Conservation (phyloP, 2,113 vertebrate species). For the Lepus americanus region DNA sequence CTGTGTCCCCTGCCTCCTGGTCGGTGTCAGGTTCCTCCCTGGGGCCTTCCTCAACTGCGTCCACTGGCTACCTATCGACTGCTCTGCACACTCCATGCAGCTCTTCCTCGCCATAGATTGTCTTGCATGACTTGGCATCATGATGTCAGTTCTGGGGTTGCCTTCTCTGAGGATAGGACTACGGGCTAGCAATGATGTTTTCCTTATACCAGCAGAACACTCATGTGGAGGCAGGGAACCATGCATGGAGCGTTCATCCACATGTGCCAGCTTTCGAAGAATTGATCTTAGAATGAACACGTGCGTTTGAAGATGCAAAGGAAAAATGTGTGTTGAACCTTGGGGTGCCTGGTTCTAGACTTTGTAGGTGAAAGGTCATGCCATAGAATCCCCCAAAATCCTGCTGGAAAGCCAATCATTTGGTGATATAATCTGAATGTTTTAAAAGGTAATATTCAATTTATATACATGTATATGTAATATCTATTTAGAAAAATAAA, state of each 20-base stretch:
- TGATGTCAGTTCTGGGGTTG: not conserved
- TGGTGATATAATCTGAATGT: not conserved
- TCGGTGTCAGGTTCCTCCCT: not conserved
- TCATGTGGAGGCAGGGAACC: not conserved
- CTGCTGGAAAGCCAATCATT: not conserved
- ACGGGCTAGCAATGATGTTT: not conserved
- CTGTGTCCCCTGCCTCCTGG: not conserved
- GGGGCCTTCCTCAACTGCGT: not conserved
- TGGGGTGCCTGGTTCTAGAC: not conserved
- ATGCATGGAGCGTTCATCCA: not conserved
- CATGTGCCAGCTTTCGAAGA: not conserved
- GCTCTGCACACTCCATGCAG: not conserved
- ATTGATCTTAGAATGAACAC: not conserved
- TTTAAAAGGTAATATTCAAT: not conserved
- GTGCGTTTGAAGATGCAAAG: not conserved
- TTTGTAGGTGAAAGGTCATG: not conserved
- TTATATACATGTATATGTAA: not conserved
- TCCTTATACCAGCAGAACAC: not conserved
- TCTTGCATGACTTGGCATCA: not conserved
- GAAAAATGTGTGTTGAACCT: not conserved
- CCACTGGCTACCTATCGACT: too few relatives aligned
- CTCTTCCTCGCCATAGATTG: not conserved
- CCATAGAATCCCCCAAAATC: not conserved
- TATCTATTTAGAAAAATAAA: conserved; percentile 44
- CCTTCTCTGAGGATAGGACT: not conserved